Base-by-base conservation (phyloP, 1,140 invertebrate genomes). In the Scaptomyza montana region DNA sequence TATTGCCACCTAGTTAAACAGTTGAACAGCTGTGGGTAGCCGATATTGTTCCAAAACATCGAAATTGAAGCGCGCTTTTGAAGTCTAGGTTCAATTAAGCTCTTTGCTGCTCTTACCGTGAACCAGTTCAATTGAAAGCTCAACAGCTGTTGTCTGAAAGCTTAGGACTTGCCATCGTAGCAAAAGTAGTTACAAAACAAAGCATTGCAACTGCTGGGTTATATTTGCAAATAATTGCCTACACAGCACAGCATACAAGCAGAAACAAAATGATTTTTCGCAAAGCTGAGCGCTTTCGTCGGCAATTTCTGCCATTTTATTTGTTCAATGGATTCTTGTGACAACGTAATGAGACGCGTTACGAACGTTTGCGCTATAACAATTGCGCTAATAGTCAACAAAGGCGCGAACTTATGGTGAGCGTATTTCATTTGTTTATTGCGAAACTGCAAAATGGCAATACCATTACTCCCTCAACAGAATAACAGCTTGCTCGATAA, bases 241-340 rank as follows among this genome's bases (percentile, higher is more conserved):
- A 46, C 39, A 46, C 36, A 39, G 19, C 33, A 36, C 33, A 36
- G 12, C 16, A 19, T 2, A 45, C 36, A 41, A 47, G 45, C 25
- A 62, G 41, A 6, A 80, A 70, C 5, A 80, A 72, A 73, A 89
- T 89, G 84, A 3, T 89, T 45, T 89, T 89, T 72, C 84, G 85
- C 28, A 89, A 89, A 62, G 84, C 77, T 49, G 59, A 50, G 19
- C 73, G 75, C 4, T 74, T 74, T 56, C 82, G 84, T 49, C 79
- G 85, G 57, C 84, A 89, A 62, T 89, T 84, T 89, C 51, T 89
- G 13, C 85, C 84, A 5, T 89, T 89, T 50, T 89, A 89, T 39
- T 60, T 89, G 77, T 89, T 89, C 43, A 89, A 89, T 84, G 84
- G 84, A 12, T 89, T 89, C 57, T 89, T 89, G 84, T 89, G 84